These are phyloP conservation scores for Caloenas nicobarica DNA, from an alignment of 2,113 vertebrate genomes.

Conservation along the genomic window DNA sequence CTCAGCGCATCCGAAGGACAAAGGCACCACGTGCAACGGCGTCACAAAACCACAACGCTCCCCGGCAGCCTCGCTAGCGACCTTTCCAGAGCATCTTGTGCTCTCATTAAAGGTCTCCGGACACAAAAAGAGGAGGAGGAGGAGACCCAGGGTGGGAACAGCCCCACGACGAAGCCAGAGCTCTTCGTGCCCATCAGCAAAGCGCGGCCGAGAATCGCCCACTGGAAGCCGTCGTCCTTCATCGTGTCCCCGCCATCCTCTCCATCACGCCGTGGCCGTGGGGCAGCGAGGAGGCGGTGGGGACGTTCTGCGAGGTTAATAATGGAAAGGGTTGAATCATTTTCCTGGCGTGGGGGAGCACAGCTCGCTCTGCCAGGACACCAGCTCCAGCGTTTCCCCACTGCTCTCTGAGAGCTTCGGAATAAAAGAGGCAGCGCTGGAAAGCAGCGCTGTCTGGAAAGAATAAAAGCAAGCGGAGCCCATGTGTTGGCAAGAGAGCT, in stretches of 20 bases:
- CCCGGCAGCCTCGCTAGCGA: background rate
- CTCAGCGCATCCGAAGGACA: constrained; percentile 1
- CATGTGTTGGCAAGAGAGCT: constrained; percentile 35
- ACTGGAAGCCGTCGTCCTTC: constrained; percentile 21
- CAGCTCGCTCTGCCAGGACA: background rate
- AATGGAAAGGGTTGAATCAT: constrained; percentile 27
- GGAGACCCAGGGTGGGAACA: background rate
- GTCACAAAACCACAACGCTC: background rate
- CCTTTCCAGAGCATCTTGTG: background rate
- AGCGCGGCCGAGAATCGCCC: background rate
- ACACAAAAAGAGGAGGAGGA: background rate
- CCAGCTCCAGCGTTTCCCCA: background rate
- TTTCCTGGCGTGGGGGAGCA: constrained; percentile 11
- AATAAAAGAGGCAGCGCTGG: constrained; percentile 50
- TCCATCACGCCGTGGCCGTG: background rate
- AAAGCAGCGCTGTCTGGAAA: constrained; percentile 34
- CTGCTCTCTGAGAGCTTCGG: constrained; percentile 8
- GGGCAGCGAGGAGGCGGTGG: background rate
- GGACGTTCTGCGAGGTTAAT: background rate
- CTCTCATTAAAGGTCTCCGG: background rate
- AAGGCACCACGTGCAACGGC: background rate
- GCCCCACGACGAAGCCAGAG: background rate
- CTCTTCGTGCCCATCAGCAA: background rate
- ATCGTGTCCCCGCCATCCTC: background rate
- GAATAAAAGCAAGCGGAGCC: constrained; percentile 54